Percentiles rank a stretch among this genome's conserved stretches.
phyloP scores from a whole-genome alignment of 2,113 vertebrate genomes.

The Corythaixoides concolor region DNA sequence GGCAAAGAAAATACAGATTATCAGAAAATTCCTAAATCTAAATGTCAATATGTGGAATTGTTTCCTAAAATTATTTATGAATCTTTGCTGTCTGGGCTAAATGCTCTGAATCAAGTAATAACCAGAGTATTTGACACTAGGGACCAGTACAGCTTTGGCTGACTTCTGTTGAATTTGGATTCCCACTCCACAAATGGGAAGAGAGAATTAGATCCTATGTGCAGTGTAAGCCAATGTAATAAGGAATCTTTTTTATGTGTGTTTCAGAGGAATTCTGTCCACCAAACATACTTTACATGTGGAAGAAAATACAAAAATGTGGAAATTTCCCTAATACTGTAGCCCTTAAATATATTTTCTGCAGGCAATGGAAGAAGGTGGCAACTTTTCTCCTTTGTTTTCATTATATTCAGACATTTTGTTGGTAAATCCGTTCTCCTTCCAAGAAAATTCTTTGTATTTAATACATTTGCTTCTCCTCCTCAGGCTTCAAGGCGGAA shows the following conservation, averaged over 20 bases:
- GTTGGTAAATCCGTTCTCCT: neutral
- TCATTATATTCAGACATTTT: neutral
- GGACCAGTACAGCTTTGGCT: neutral
- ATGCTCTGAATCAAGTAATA: neutral
- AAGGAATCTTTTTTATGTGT: neutral
- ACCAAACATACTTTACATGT: neutral
- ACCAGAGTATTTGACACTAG: neutral
- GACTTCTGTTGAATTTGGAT: neutral
- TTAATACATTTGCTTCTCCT: neutral
- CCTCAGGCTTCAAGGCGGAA: neutral
- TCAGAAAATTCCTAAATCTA: neutral
- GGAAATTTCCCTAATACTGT: neutral
- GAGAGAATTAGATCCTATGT: neutral
- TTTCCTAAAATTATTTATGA: neutral
- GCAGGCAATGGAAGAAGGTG: neutral
- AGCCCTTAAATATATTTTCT: neutral
- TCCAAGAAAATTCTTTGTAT: neutral
- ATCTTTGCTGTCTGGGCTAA: neutral
- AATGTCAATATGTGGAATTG: neutral
- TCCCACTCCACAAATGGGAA: neutral
- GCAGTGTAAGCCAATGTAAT: neutral
- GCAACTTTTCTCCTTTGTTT: neutral
- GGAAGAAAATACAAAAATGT: neutral
- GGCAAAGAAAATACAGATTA: neutral
- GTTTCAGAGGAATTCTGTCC: neutral